These are phyloP conservation scores for Dendropsophus ebraccatus DNA, from an alignment of 2,113 vertebrate genomes.

Conservation along the genomic window DNA sequence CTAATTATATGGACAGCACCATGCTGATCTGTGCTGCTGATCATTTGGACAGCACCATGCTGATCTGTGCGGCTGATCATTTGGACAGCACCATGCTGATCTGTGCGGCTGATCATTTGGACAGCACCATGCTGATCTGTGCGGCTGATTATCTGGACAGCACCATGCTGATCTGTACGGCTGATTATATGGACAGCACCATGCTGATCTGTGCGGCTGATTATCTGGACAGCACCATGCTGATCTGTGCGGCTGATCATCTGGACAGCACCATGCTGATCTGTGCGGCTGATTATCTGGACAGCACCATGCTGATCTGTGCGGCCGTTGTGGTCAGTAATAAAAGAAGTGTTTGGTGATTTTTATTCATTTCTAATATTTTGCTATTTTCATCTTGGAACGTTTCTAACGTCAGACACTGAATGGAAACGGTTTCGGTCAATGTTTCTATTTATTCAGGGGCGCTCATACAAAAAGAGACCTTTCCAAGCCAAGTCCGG, in stretches of 20 bases:
- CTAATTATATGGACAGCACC: slow-evolving; percentile 64
- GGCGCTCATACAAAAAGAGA: slow-evolving; percentile 68
- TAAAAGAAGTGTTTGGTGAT: slow-evolving; percentile 53
- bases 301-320: slow-evolving; percentile 62
- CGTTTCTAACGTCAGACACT: slow-evolving; percentile 64
- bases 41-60: slow-evolving; percentile 64
- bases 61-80: too few relatives aligned
- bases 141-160: slow-evolving; percentile 64
- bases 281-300: slow-evolving; percentile 64
- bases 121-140: slow-evolving; percentile 62
- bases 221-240: slow-evolving; percentile 64
- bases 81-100: slow-evolving; percentile 64
- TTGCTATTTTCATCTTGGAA: slow-evolving; percentile 60
- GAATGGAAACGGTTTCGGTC: slow-evolving; percentile 52
- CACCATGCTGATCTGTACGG: too few relatives aligned
- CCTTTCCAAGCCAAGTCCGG: slow-evolving; percentile 73
- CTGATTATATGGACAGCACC: slow-evolving; percentile 64
- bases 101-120: slow-evolving; percentile 64
- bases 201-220: too few relatives aligned
- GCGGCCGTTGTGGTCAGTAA: too few relatives aligned
- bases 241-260: too few relatives aligned
- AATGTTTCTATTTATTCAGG: slow-evolving; percentile 75
- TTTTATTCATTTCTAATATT: slow-evolving; percentile 41
- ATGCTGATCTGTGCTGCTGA: slow-evolving; percentile 61
- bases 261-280: slow-evolving; percentile 64